Evolutionary conservation across 2,797 vertebrate genomes (phyloP).

Genomic region (Tragelaphus oryx): DNA sequence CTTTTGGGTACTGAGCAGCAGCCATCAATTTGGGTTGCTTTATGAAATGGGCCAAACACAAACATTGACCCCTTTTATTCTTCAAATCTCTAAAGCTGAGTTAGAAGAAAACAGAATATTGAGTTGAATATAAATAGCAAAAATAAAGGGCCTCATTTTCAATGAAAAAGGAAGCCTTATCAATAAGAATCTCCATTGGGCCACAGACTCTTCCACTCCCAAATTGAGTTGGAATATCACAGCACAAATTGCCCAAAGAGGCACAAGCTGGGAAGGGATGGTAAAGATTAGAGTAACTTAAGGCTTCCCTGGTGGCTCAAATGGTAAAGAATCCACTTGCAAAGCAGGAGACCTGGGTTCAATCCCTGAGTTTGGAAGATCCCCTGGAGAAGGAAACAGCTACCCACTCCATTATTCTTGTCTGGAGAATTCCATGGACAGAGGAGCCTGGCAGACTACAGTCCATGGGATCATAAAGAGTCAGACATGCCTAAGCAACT

Average conservation of each 20-base stretch:
- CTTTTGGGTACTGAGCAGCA: not conserved
- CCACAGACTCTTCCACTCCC: not conserved
- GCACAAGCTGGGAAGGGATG: not conserved
- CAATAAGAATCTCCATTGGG: not conserved
- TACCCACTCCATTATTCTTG: not conserved
- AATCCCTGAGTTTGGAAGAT: not conserved
- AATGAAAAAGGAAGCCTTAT: conserved; percentile 1
- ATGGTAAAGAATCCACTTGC: not conserved
- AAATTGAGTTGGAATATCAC: not conserved
- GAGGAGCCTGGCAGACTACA: not conserved
- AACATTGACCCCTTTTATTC: not conserved
- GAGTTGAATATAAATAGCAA: not conserved
- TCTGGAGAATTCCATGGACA: not conserved
- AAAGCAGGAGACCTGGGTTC: not conserved
- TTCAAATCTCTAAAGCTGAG: not conserved
- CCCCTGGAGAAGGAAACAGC: not conserved
- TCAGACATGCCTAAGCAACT: not conserved
- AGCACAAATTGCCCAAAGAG: not conserved
- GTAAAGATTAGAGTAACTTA: not conserved
- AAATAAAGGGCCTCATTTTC: not conserved
- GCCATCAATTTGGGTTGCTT: not conserved
- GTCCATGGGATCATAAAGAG: not conserved
- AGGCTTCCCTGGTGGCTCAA: not conserved
- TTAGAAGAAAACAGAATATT: not conserved
- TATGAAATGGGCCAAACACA: not conserved